Conservation (phyloP, 2,888 invertebrate genomes). For the Cryptophagus acutangulus region DNA sequence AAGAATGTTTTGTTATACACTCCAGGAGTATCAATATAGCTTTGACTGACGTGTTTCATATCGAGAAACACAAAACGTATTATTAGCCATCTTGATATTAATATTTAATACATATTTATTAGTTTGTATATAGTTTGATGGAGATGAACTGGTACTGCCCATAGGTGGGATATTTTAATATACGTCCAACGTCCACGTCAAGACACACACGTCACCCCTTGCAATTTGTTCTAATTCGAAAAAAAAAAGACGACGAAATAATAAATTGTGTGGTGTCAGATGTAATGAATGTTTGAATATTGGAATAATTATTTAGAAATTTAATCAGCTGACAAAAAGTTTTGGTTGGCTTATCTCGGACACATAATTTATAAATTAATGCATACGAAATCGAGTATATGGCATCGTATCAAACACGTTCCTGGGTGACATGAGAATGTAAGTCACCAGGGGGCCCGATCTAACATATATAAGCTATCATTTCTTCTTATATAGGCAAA, state of each 20-base stretch:
- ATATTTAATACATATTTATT: conserved; percentile 44
- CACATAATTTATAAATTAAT: conserved; percentile 1
- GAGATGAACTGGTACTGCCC: conserved; percentile 7
- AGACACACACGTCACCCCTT: background rate
- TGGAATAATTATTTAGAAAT: background rate
- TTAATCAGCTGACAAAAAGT: no score
- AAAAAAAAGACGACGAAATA: background rate
- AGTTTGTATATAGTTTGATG: conserved; percentile 22
- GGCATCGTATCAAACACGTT: conserved; percentile 1
- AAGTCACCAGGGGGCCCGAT: background rate
- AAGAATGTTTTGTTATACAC: no score
- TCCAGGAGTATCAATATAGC: conserved; percentile 20
- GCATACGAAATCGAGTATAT: conserved; percentile 1
- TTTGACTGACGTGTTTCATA: conserved; percentile 39
- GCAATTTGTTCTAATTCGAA: background rate
- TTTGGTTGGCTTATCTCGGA: no score
- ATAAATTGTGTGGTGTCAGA: background rate
- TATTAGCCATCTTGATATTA: conserved; percentile 40
- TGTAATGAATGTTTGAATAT: background rate
- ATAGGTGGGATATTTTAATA: conserved; percentile 19
- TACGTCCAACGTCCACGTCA: conserved; percentile 15
- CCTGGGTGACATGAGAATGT: background rate
- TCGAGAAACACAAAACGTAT: conserved; percentile 38
- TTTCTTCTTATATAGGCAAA: conserved; percentile 1
- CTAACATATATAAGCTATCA: background rate